phyloP scores from a whole-genome alignment of 2,113 vertebrate species.

The Sylvietta virens region DNA sequence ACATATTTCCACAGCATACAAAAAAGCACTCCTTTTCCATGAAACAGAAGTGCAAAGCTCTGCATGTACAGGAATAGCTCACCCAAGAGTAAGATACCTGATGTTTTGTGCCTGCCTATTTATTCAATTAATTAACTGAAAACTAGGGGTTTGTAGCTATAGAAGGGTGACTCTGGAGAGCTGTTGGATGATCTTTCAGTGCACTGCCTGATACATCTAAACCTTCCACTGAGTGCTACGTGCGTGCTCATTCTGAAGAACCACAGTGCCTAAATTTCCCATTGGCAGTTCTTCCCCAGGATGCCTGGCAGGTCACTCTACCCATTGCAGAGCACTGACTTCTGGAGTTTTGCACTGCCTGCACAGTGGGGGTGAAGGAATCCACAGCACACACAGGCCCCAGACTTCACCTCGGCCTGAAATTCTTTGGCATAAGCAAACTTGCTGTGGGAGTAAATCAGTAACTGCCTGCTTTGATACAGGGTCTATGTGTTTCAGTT shows the following conservation, averaged over 20 bases:
- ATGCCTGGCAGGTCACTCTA: neutral
- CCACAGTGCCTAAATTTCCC: neutral
- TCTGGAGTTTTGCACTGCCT: neutral
- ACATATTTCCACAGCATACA: neutral
- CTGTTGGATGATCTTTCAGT: neutral
- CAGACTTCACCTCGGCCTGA: neutral
- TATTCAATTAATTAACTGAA: neutral
- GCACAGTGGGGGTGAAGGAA: accelerated
- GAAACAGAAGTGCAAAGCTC: neutral
- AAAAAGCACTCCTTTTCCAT: neutral
- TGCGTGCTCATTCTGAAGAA: neutral
- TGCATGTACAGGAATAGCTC: neutral
- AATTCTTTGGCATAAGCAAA: neutral
- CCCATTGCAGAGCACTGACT: neutral
- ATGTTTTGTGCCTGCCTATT: neutral
- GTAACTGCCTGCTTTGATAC: neutral
- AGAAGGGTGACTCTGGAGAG: neutral
- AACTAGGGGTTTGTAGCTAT: neutral
- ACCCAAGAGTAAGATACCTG: neutral
- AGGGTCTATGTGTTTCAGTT: neutral
- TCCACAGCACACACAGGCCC: neutral
- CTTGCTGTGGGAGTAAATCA: neutral
- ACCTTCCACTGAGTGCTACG: neutral
- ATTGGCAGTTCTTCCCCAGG: neutral
- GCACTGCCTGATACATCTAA: neutral